Evolutionary conservation across 2,888 invertebrate genomes (phyloP), one percentile per base, ranked within the genome.

Genomic region (Monopis laevigella): DNA sequence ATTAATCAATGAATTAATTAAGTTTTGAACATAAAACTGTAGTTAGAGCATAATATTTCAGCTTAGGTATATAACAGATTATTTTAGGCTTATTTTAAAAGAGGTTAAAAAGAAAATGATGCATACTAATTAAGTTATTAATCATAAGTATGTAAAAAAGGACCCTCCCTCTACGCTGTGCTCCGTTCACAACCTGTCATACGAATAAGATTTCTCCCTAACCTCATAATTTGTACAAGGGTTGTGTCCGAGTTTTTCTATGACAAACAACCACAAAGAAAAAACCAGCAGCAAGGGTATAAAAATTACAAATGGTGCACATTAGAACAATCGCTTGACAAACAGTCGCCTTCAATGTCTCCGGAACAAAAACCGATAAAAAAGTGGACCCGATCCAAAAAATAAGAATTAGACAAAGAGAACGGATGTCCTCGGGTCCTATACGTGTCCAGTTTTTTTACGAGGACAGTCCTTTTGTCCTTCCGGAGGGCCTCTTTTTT

Each of bases 301-400:
- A 68, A 72, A 72, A 73, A 75, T 74, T 70, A 78, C 72, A 74
- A 75, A 77, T 70, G 78, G 68, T 56, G 59, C 55, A 65, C 78
- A 74, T 77, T 75, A 78, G 73, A 69, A 72, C 74, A 68, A 73
- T 66, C 68, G 71, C 60, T 51, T 57, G 54, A 56, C 61, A 61
- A 63, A 62, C 62, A 58, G 60, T 58, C 59, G 58, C 60, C 54
- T 50, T 55, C 61, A 49, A 52, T 65, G 72, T 75, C 75, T 71
- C 77, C 78, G 78, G 75, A 77, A 78, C 77, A 80, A 78, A 78
- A 77, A 75, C 75, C 77, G 75, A 75, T 75, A 77, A 78, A 78
- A 46, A 77, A 73, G 62, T 68, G 58, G 57, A 65, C 65, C 73
- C 74, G 74, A 77, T 73, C 67, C 73, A 74, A 78, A 78, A 77